phyloP scores from a whole-genome alignment of 1,140 invertebrate species.

The Heliconius himera region DNA sequence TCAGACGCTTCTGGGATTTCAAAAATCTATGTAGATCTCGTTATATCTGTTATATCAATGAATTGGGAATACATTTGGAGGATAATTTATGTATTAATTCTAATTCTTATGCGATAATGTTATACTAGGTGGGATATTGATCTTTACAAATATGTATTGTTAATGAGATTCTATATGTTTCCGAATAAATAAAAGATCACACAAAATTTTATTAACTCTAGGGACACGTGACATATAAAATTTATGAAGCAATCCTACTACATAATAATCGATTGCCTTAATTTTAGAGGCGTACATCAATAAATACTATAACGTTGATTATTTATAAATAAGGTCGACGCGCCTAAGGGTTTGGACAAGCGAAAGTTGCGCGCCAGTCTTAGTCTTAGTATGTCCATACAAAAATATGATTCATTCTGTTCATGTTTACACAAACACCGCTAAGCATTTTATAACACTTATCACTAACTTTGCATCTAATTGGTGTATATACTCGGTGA shows the following conservation, averaged over 20 bases:
- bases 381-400: slow-evolving; percentile 61
- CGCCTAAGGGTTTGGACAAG: slow-evolving; percentile 5
- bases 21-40: not conserved
- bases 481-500: slow-evolving; percentile 33
- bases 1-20: not conserved
- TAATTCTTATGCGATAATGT: slow-evolving; percentile 68
- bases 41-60: slow-evolving; percentile 22
- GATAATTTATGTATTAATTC: slow-evolving; percentile 50
- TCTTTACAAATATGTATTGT: slow-evolving; percentile 50
- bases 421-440: slow-evolving; percentile 65
- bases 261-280: slow-evolving; percentile 28
- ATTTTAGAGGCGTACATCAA: slow-evolving; percentile 23
- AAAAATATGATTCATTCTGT: slow-evolving; percentile 76
- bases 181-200: slow-evolving; percentile 25
- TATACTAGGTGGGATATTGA: slow-evolving; percentile 76
- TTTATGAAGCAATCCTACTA: slow-evolving; percentile 26
- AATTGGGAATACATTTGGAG: slow-evolving; percentile 35
- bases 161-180: slow-evolving; percentile 36
- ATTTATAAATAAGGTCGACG: slow-evolving; percentile 13
- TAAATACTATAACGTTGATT: slow-evolving; percentile 29
- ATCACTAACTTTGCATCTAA: slow-evolving; percentile 27
- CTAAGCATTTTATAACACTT: slow-evolving; percentile 63
- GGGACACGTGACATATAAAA: slow-evolving; percentile 29
- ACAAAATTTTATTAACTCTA: slow-evolving; percentile 30
- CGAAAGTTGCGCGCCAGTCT: slow-evolving; percentile 14